These are phyloP conservation scores for Cheirogaleus major DNA, from an alignment of 2,797 vertebrate genomes.

Conservation along the genomic window DNA sequence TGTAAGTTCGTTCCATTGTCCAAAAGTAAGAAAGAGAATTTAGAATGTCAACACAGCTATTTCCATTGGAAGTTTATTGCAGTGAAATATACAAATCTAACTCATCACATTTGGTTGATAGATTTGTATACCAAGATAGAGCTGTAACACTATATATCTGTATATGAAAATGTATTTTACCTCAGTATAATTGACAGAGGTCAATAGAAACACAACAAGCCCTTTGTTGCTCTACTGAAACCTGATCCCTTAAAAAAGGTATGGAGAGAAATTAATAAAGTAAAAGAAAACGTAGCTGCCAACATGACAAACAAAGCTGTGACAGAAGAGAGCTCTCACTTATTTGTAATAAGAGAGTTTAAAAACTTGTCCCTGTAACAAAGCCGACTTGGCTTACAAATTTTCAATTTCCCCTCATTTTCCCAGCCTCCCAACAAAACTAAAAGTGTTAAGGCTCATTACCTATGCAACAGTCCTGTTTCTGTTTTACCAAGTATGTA, in stretches of 20 bases:
- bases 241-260: background rate
- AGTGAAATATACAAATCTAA: background rate
- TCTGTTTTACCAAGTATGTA: background rate
- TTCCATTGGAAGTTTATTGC: background rate
- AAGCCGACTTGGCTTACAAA: background rate
- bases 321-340: background rate
- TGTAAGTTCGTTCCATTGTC: background rate
- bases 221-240: background rate
- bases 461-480: background rate
- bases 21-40: background rate
- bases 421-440: background rate
- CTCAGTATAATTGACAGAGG: background rate
- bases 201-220: background rate
- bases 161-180: background rate
- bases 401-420: background rate
- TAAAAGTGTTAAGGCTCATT: slow-evolving; percentile 4
- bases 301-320: background rate
- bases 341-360: background rate
- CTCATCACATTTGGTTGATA: background rate
- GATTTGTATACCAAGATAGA: background rate
- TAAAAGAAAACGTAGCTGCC: background rate
- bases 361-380: background rate
- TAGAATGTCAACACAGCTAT: background rate
- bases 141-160: background rate
- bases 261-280: slow-evolving; percentile 3